Base-by-base conservation (phyloP, 2,113 vertebrate genomes). In the Notothenia rossii region DNA sequence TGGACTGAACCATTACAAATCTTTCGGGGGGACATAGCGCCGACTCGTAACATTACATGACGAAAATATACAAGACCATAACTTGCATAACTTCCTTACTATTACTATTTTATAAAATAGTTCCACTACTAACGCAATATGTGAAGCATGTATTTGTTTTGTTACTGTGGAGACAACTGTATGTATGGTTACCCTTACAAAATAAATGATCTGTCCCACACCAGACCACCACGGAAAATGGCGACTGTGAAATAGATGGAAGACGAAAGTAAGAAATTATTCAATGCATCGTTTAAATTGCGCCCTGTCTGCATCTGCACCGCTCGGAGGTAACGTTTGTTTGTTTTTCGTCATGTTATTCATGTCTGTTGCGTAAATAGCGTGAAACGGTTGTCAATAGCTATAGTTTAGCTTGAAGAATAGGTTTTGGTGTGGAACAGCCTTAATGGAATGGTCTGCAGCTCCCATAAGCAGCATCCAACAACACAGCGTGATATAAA, bases 191-290 rank as follows among this genome's bases (percentile, higher is more conserved):
- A 72, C 90, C 93, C 90, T 72, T 76, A 82, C 64, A 71, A 79
- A 79, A 86, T 40, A 86, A 89, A 89, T 96, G 93, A 87, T 88
- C 77, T 84, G 84, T 81, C 91, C 95, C 93, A 93, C 92, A 93
- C 92, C 89, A 94, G 94, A 94, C 89, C 92, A 95, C 92, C 95
- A 93, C 91, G 94, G 94, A 96, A 95, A 96, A 96, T 96, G 95
- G 95, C 95, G 95, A 95, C 95, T 93, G 94, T 93, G 94, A 93
- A 95, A 95, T 96, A 95, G 92, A 95, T 96, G 94, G 92, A 95
- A 94, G 94, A 95, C 94, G 94, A 95, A 94, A 95, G 90, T 93
- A 94, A 94, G 89, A 93, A 95, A 93, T 94, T 92, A 94, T 95
- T 92, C 92, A 94, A 94, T 95, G 94, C 93, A 88, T 87, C 87